Conservation (phyloP, 1,140 invertebrate genomes). For the Drosophila takahashii region DNA sequence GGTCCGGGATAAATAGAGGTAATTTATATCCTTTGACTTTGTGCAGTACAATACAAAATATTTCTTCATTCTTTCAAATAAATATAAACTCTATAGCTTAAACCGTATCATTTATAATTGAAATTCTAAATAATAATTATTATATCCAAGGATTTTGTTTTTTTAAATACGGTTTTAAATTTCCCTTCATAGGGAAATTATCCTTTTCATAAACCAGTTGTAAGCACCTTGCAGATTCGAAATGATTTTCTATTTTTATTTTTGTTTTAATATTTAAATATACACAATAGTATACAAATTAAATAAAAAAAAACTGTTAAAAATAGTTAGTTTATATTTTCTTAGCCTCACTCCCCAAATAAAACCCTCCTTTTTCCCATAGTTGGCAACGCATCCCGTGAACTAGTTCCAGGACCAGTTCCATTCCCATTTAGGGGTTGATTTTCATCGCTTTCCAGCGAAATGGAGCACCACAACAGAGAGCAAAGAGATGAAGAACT, state of each 20-base stretch:
- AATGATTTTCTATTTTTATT: too few species aligned
- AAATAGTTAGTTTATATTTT: not conserved
- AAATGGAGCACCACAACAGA: constrained; percentile 46
- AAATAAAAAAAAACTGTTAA: not conserved
- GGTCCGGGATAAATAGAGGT: not conserved
- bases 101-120: too few species aligned
- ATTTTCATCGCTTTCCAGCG: constrained; percentile 32
- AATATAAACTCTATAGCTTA: too few species aligned
- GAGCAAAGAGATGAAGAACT: constrained; percentile 23
- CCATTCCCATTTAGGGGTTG: constrained; percentile 46
- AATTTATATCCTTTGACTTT: not conserved
- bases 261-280: too few species aligned
- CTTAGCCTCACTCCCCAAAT: not conserved
- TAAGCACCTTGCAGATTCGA: not conserved
- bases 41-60: too few species aligned
- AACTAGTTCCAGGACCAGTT: constrained; percentile 44
- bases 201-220: not conserved
- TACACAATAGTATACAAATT: not conserved
- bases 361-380: not conserved
- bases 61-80: too few species aligned
- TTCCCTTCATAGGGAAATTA: not conserved
- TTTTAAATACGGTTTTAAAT: not conserved
- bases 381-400: constrained; percentile 44
- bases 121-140: too few species aligned
- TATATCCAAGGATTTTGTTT: too few species aligned